Conservation (phyloP, 2,888 invertebrate species). For the Polyploca ridens region DNA sequence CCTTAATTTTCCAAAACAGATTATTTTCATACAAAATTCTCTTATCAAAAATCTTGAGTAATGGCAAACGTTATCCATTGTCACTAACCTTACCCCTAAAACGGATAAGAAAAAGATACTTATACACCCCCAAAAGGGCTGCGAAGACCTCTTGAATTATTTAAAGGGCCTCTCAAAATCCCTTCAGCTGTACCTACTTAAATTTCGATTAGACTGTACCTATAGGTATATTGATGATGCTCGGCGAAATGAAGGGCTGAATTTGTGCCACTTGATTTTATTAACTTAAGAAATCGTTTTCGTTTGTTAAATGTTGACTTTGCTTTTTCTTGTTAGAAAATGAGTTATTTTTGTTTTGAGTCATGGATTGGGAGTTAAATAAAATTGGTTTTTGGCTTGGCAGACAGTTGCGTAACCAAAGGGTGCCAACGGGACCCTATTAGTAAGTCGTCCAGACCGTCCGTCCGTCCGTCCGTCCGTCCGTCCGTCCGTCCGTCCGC, state of each 20-base stretch:
- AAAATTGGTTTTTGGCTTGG: no score
- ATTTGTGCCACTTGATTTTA: neutral
- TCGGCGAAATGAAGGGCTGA: neutral
- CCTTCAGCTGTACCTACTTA: neutral
- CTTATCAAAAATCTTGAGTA: neutral
- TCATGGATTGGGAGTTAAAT: neutral
- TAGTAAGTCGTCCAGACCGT: no score
- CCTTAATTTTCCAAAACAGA: no score
- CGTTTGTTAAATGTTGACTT: neutral
- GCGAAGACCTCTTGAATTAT: slow-evolving; percentile 2
- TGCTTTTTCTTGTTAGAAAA: neutral
- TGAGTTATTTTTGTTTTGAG: neutral
- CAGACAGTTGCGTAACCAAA: no score
- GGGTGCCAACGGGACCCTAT: no score
- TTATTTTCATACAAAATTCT: no score
- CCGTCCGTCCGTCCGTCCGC: no score
- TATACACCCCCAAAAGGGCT: slow-evolving; percentile 1
- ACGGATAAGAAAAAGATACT: neutral
- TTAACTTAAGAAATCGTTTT: neutral
- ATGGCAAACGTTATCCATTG: neutral
- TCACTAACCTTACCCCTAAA: neutral
- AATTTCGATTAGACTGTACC: slow-evolving; percentile 4
- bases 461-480: no score
- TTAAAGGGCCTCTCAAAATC: neutral
- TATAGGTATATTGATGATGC: slow-evolving; percentile 4